Base-by-base conservation (phyloP, 2,797 vertebrate genomes). In the Numenius phaeopus region DNA sequence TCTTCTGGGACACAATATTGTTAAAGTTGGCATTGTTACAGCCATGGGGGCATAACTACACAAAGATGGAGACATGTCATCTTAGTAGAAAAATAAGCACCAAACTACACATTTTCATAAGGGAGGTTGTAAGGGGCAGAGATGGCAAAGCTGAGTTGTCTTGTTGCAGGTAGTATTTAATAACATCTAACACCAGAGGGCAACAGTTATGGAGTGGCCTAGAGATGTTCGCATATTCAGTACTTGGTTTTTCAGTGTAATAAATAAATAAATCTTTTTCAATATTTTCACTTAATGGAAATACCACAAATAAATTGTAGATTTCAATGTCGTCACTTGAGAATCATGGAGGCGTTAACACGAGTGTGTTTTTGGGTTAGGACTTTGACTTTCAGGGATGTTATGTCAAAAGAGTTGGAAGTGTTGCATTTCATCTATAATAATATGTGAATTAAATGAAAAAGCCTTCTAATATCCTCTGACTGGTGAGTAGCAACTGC, bases 41-140 rank as follows among this genome's bases (percentile, higher is more conserved):
- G 7, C 11, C 22, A 2, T 67, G 12, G 20, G 50, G 11, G 4
- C 2, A 1, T 11, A 66, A 8, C 7, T 61, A 21, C 10, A 29
- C 3, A 44, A 70, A 54, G 17, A 22, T 58, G 47, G 15, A 93
- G 23, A 32, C 3, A 5, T 59, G 9, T 7, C 34, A 49, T 16
- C 15, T 69, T 37, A 50, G 12, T 7, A 77, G 54, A 54, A 73
- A 87, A 85, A 42, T 21, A 55, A 42, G 3, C 49, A 58, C 26
- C 32, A 50, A 73, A 54, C 7, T 0, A 2, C 21, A 3, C 2
- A 16, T 75, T 65, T 87, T 75, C 67, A 16, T 64, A 46, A 82
- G 26, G 17, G 10, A 70, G 2, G 2, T 34, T 50, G 5, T 62
- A 78, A 71, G 40, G 47, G 19, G 11, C 29, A 83, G 57, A 79